These are phyloP conservation scores for Micromesistius poutassou DNA, from an alignment of 2,797 vertebrate species.

Conservation along the genomic window DNA sequence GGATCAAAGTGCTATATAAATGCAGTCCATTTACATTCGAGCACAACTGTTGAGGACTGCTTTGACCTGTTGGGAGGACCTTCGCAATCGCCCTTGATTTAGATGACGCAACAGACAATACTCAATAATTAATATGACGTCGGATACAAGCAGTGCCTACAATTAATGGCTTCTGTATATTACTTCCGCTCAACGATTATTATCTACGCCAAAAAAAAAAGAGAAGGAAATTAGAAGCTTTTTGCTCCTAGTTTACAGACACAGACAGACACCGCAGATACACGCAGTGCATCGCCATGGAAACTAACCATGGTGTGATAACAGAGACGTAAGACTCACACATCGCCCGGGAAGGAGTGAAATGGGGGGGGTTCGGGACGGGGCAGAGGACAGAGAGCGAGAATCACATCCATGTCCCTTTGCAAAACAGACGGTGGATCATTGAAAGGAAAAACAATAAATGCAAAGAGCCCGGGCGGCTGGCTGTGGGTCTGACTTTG, in stretches of 20 bases:
- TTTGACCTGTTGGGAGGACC: too few species aligned
- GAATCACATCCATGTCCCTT: slow-evolving; percentile 26
- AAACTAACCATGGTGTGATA: slow-evolving; percentile 64
- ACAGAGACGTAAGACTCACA: slow-evolving; percentile 50
- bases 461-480: slow-evolving; percentile 15
- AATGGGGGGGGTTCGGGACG: background rate
- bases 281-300: slow-evolving; percentile 71
- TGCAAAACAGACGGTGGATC: slow-evolving; percentile 48
- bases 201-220: too few species aligned
- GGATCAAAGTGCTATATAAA: too few species aligned
- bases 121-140: too few species aligned
- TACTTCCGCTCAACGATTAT: too few species aligned
- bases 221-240: too few species aligned
- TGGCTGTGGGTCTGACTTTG: slow-evolving; percentile 21
- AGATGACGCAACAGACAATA: too few species aligned
- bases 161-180: too few species aligned
- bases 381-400: background rate
- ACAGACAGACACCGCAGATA: slow-evolving; percentile 48
- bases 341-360: slow-evolving; percentile 37
- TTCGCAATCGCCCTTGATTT: too few species aligned
- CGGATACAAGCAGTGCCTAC: too few species aligned
- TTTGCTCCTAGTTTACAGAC: background rate
- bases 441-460: slow-evolving; percentile 16
- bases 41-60: too few species aligned
- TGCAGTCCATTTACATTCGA: too few species aligned